Conservation (phyloP, 2,797 vertebrate genomes). For the Hippocampus kuda region DNA sequence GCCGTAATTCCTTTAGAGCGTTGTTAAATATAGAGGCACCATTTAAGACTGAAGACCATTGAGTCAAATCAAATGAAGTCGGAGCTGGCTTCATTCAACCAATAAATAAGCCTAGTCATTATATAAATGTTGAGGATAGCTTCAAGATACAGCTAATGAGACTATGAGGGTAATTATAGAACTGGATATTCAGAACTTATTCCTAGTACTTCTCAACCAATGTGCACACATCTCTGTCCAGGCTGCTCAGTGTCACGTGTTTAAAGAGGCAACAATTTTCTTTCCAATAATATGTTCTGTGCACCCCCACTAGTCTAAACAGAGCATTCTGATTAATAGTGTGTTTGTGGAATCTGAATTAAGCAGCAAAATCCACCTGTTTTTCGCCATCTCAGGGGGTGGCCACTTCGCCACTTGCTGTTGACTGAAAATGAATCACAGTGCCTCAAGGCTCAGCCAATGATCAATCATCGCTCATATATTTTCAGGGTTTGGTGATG, state of each 20-base stretch:
- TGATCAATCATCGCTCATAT: no score
- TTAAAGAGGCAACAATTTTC: no score
- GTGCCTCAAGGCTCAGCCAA: neutral
- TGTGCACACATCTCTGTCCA: neutral
- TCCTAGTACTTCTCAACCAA: no score
- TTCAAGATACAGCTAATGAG: slow-evolving; percentile 6
- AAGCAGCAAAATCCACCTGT: neutral
- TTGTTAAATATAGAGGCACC: slow-evolving; percentile 15
- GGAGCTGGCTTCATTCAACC: slow-evolving; percentile 12
- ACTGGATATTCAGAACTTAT: neutral
- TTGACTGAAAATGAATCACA: neutral
- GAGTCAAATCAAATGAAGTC: slow-evolving; percentile 14
- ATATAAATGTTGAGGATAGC: slow-evolving; percentile 6
- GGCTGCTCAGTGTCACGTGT: neutral
- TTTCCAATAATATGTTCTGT: no score
- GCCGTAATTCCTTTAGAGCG: slow-evolving; percentile 6
- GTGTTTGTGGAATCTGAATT: no score
- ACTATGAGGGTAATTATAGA: neutral
- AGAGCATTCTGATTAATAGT: no score
- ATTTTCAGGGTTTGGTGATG: no score
- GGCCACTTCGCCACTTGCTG: no score
- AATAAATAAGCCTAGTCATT: slow-evolving; percentile 21
- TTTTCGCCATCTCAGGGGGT: neutral
- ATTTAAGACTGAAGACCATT: slow-evolving; percentile 15
- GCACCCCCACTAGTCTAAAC: no score